phyloP scores from a whole-genome alignment of 2,797 vertebrate species.

The Danio kyathit region DNA sequence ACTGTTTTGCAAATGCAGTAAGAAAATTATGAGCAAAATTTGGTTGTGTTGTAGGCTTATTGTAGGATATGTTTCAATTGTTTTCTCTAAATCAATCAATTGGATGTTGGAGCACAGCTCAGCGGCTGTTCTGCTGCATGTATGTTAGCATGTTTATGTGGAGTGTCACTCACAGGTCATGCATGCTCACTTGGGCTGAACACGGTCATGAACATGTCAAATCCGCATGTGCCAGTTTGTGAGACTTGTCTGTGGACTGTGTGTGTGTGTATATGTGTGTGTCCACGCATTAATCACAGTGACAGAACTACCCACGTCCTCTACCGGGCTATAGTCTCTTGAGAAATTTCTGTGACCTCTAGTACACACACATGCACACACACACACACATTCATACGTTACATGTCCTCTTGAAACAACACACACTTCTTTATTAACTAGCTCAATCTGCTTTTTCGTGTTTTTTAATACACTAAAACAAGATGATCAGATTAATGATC shows the following conservation, averaged over 20 bases:
- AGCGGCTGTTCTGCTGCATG: constrained; percentile 11
- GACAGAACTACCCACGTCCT: constrained; percentile 72
- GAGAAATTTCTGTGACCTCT: constrained; percentile 79
- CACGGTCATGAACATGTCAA: constrained; percentile 61
- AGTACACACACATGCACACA: constrained; percentile 61
- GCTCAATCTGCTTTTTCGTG: constrained; percentile 36
- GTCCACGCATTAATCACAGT: constrained; percentile 78
- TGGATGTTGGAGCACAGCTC: constrained; percentile 32
- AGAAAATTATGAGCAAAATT: background rate
- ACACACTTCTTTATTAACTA: constrained; percentile 39
- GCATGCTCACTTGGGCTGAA: constrained; percentile 57
- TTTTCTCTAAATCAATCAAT: constrained; percentile 30
- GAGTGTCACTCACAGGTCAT: constrained; percentile 69
- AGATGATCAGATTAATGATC: constrained; percentile 62
- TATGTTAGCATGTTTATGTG: constrained; percentile 66
- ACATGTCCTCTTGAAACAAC: constrained; percentile 27
- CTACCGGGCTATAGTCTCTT: constrained; percentile 66
- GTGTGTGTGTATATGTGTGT: constrained; percentile 57
- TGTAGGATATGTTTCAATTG: background rate
- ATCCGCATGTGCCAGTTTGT: constrained; percentile 60
- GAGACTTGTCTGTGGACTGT: constrained; percentile 70
- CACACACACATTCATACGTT: constrained; percentile 34
- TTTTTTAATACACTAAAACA: constrained; percentile 45
- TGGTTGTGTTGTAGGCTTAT: background rate
- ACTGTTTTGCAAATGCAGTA: background rate